Conservation (phyloP, 2,888 invertebrate genomes). For the Archips crataeganus region DNA sequence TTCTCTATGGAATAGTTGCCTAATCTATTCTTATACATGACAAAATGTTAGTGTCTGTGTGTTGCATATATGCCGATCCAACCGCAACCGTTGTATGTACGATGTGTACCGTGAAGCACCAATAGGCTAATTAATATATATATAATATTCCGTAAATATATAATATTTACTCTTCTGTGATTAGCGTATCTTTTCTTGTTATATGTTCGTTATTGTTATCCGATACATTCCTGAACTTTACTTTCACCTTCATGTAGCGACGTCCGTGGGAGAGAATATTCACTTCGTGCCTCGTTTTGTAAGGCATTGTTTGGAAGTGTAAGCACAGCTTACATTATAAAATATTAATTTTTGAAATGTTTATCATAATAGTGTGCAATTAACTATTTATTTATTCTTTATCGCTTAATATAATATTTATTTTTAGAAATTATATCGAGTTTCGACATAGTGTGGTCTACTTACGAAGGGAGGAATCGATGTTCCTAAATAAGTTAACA, state of each 20-base stretch:
- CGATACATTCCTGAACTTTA: constrained; percentile 78
- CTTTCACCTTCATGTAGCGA: constrained; percentile 62
- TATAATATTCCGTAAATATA: constrained; percentile 71
- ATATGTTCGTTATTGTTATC: constrained; percentile 73
- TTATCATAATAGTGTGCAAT: constrained; percentile 81
- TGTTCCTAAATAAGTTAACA: constrained; percentile 79
- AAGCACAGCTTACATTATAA: constrained; percentile 74
- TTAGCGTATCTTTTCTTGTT: constrained; percentile 76
- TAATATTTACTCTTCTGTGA: constrained; percentile 82
- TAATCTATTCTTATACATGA: constrained; percentile 37
- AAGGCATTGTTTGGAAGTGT: constrained; percentile 61
- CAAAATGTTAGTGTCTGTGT: constrained; percentile 25
- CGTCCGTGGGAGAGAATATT: constrained; percentile 56
- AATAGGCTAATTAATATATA: constrained; percentile 53
- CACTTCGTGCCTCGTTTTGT: constrained; percentile 71
- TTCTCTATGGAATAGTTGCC: constrained; percentile 44
- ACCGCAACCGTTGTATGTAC: constrained; percentile 51
- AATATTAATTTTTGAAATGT: constrained; percentile 74
- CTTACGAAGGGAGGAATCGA: constrained; percentile 70
- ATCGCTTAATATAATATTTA: constrained; percentile 82
- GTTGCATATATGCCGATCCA: constrained; percentile 31
- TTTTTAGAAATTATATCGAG: constrained; percentile 78
- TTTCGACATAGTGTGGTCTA: constrained; percentile 63
- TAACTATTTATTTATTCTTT: constrained; percentile 80
- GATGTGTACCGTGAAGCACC: constrained; percentile 60